These are phyloP conservation scores for Gastracanthus pulcherrimus DNA, from an alignment of 2,888 invertebrate species.

Conservation along the genomic window DNA sequence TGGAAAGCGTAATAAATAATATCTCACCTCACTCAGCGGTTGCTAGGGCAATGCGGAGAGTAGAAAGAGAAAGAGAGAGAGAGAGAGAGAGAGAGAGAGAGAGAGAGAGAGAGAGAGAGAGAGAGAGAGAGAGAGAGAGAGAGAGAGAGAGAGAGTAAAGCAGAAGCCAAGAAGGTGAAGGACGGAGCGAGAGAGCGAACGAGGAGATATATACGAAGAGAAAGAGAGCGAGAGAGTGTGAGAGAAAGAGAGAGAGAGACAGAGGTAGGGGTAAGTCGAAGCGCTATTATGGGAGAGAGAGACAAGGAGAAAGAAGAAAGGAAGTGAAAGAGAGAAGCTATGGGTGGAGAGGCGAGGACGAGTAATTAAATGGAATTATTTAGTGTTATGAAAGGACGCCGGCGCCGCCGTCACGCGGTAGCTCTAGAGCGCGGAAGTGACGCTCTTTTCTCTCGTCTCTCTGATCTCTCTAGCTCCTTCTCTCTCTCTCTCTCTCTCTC, in stretches of 20 bases:
- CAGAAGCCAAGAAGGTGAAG: background rate
- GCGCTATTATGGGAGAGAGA: background rate
- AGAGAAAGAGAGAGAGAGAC: too few species aligned
- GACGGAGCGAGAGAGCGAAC: constrained; percentile 2
- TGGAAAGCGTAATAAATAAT: constrained; percentile 68
- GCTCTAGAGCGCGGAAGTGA: too few species aligned
- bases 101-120: constrained; percentile 21
- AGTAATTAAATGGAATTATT: constrained; percentile 73
- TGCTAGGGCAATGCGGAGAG: constrained; percentile 13
- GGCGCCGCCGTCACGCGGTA: constrained; percentile 57
- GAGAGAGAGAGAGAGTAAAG: background rate
- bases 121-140: constrained; percentile 29
- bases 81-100: background rate
- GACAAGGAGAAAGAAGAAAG: background rate
- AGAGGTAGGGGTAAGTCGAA: background rate
- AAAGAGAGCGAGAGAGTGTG: background rate
- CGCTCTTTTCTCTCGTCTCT: constrained; percentile 21
- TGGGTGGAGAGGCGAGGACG: constrained; percentile 61
- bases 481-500: too few species aligned
- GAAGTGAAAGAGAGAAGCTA: constrained; percentile 30
- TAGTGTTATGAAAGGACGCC: constrained; percentile 67
- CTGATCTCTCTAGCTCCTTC: too few species aligned
- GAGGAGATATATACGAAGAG: too few species aligned
- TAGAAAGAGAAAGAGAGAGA: constrained; percentile 5
- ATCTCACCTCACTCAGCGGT: constrained; percentile 61